These are phyloP conservation scores for Maconellicoccus hirsutus DNA, from an alignment of 1,140 invertebrate species.

Conservation along the genomic window DNA sequence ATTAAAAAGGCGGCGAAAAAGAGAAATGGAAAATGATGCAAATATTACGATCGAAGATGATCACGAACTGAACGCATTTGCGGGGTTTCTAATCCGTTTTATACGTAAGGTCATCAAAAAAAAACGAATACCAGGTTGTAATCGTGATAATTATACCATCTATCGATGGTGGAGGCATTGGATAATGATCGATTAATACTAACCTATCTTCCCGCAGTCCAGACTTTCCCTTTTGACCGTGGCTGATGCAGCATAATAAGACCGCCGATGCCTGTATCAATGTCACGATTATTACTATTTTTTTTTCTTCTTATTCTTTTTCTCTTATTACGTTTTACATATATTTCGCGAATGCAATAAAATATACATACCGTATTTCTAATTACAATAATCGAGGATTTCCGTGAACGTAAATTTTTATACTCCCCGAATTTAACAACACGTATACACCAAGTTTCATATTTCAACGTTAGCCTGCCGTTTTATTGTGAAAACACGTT, in stretches of 20 bases:
- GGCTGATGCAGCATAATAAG: not conserved
- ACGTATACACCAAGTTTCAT: too few relatives aligned
- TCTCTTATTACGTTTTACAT: not conserved
- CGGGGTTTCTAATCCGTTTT: conserved; percentile 18
- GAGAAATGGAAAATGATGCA: not conserved
- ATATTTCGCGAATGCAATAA: not conserved
- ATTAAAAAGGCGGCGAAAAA: not conserved
- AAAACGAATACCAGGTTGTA: not conserved
- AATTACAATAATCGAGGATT: conserved; percentile 1
- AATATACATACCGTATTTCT: not conserved
- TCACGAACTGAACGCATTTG: conserved; percentile 14
- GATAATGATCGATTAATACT: conserved; percentile 8
- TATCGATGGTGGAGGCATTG: not conserved
- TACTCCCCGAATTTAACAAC: not conserved
- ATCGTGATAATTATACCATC: conserved; percentile 12
- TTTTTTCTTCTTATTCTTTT: not conserved
- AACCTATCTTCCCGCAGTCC: not conserved
- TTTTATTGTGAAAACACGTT: too few relatives aligned
- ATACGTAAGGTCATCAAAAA: conserved; percentile 13
- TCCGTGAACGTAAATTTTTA: not conserved
- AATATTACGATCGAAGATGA: conserved; percentile 9
- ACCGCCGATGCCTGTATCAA: not conserved
- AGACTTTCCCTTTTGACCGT: conserved; percentile 17
- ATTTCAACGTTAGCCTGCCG: too few relatives aligned
- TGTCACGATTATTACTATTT: conserved; percentile 7